These are phyloP conservation scores for Molothrus ater DNA, from an alignment of 2,797 vertebrate species.

Conservation along the genomic window DNA sequence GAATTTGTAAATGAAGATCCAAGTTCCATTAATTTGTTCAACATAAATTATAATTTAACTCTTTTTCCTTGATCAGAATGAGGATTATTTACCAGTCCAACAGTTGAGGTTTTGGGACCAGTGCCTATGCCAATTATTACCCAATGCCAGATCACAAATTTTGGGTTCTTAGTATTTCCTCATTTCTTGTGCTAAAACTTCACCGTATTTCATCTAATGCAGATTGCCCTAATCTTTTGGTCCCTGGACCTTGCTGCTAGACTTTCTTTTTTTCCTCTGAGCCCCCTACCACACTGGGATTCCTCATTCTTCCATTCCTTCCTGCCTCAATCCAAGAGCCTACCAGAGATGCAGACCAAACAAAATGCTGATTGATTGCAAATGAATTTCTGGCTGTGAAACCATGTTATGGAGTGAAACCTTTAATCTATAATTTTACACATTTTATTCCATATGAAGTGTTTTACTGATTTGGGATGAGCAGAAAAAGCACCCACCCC, in stretches of 20 bases:
- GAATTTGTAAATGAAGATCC: neutral
- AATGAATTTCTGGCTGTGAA: neutral
- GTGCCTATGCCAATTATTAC: neutral
- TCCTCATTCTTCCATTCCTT: neutral
- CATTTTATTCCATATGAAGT: neutral
- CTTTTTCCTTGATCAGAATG: neutral
- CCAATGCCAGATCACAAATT: neutral
- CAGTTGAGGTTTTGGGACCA: neutral
- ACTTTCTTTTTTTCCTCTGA: neutral
- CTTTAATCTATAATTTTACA: neutral
- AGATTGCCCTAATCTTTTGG: neutral
- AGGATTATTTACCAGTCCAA: neutral
- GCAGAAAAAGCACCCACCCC: neutral
- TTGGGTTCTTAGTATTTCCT: neutral
- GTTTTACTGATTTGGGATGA: neutral
- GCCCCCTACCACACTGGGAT: neutral
- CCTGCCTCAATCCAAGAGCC: neutral
- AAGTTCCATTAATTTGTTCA: neutral
- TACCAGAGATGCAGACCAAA: neutral
- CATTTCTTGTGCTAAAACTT: neutral
- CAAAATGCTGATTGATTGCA: neutral
- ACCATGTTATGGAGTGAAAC: neutral
- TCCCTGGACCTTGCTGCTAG: neutral
- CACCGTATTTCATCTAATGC: neutral
- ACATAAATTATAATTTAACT: neutral